Evolutionary conservation across 2,797 vertebrate genomes (phyloP), one percentile per base, ranked within the genome.

Genomic region (Brachyrhaphis roseni): DNA sequence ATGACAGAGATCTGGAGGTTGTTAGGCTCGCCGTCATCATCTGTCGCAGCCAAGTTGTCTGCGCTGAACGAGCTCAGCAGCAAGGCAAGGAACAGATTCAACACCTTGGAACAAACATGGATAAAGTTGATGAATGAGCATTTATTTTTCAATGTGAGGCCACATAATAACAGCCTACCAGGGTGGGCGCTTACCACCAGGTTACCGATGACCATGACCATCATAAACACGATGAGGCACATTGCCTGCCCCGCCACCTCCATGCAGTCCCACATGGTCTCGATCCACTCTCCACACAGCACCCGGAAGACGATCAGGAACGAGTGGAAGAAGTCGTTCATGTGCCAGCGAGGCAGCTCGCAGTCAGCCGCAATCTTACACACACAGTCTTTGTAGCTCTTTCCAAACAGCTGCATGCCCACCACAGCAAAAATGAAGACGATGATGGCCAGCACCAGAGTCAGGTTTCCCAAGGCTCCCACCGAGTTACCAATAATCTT

Each of bases 241-340:
- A 99, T 99, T 88, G 86, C 96, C 94, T 99, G 98, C 73, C 98
- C 98, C 0, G 98, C 98, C 84, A 99, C 98, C 89, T 99, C 98
- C 98, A 99, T 99, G 93, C 98, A 99, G 95, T 99, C 98, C 98
- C 98, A 99, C 98, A 99, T 99, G 91, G 98, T 99, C 95, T 99
- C 98, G 23, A 99, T 99, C 98, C 98, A 99, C 90, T 99, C 98
- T 46, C 98, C 98, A 10, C 98, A 99, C 84, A 99, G 94, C 84
- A 99, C 98, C 66, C 98, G 98, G 90, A 99, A 99, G 92, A 99
- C 98, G 51, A 99, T 99, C 84, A 99, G 96, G 95, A 99, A 99
- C 84, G 98, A 99, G 92, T 99, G 98, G 93, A 99, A 99, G 93
- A 99, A 99, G 95, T 99, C 98, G 12, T 99, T 93, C 98, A 99